phyloP scores from a whole-genome alignment of 1,140 invertebrate species.

The Notospermus geniculatus region DNA sequence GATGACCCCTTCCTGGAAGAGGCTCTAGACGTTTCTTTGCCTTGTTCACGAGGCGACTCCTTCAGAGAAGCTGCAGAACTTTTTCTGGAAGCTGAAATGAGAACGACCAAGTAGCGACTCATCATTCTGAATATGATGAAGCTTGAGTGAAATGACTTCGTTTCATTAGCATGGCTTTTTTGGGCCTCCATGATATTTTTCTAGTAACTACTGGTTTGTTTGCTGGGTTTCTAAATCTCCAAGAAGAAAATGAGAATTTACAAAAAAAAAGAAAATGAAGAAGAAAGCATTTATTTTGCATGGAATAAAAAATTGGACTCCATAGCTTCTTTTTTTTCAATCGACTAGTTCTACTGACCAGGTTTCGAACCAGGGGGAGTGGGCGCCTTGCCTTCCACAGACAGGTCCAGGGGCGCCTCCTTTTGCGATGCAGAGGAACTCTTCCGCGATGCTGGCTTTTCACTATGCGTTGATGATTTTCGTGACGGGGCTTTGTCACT shows the following conservation, averaged over 20 bases:
- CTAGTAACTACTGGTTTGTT: too few relatives aligned
- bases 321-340: not conserved
- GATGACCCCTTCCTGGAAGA: not conserved
- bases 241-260: not conserved
- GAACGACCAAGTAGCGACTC: not conserved
- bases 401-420: not conserved
- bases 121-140: too few relatives aligned
- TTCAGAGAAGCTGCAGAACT: not conserved
- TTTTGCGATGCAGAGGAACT: not conserved
- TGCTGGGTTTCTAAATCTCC: too few relatives aligned
- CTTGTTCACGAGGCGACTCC: not conserved
- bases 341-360: not conserved
- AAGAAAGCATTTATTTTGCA: not conserved
- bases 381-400: not conserved
- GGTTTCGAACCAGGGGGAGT: not conserved
- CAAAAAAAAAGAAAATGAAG: not conserved
- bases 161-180: too few relatives aligned
- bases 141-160: too few relatives aligned
- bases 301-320: not conserved
- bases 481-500: too few relatives aligned
- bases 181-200: too few relatives aligned
- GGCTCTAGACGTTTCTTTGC: not conserved
- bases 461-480: not conserved
- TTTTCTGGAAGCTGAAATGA: constrained; percentile 2
- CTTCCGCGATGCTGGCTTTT: constrained; percentile 1